Base-by-base conservation (phyloP, 2,888 invertebrate genomes). In the Agrochola macilenta region DNA sequence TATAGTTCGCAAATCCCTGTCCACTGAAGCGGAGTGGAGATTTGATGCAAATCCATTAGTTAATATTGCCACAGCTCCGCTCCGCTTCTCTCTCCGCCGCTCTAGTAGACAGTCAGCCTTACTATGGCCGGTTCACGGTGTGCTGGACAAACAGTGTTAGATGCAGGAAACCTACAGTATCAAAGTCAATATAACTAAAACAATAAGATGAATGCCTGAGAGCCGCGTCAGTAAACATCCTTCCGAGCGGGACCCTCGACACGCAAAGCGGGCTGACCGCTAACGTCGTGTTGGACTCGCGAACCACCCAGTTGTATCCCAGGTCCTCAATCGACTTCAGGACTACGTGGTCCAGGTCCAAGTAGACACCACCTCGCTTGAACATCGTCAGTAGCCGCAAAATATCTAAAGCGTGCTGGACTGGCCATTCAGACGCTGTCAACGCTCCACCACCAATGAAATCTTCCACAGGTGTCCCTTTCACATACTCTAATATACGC, bases 281-380 rank as follows among this genome's bases (percentile, higher is more conserved):
- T 8, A 82, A 65, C 1, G 30, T 52, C 30, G 14, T 43, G 0
- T 35, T 52, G 23, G 58, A 61, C 72, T 89, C 83, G 7, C 79
- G 74, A 3, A 77, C 86, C 17, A 79, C 81, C 88, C 87, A 90
- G 66, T 90, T 87, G 1, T 39, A 60, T 1, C 74, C 78, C 35
- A 90, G 72, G 4, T 11, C 92, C 82, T 68, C 90, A 79, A 86
- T 74, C n/a, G 79, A 76, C 26, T 78, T 86, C 49, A 75, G 84
- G 1, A 88, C 85, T 1, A 89, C 46, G 20, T 86, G 46, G 66
- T 89, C 89, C n/a, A 84, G 72, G 58, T 90, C 89, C 46, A 89
- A 74, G 49, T 89, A 89, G 14, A 89, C 46, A 1, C 90, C 90
- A 14, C 89, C 87, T 72, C 84, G 87, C 60, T 88, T 88, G 66